phyloP scores from a whole-genome alignment of 2,113 vertebrate genomes.

The Leucosticte australis region DNA sequence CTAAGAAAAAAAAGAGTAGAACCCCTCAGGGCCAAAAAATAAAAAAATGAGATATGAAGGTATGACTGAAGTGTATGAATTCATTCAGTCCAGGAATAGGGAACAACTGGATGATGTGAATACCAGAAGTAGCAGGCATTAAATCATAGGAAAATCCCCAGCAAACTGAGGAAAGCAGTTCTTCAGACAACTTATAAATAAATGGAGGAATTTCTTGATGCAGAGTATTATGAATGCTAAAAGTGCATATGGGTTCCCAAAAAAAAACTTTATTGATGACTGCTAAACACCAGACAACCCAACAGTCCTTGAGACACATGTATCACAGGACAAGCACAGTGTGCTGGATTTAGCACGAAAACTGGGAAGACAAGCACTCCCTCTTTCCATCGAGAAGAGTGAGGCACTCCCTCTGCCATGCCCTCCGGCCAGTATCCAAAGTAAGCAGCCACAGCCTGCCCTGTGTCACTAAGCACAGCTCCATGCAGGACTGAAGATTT shows the following conservation, averaged over 20 bases:
- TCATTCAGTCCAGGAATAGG: not conserved
- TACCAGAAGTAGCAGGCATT: not conserved
- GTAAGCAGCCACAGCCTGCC: not conserved
- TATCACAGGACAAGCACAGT: not conserved
- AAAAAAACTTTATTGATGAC: not conserved
- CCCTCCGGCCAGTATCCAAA: fast-evolving
- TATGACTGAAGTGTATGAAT: not conserved
- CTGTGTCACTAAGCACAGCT: not conserved
- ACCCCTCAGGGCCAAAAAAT: not conserved
- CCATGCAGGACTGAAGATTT: not conserved
- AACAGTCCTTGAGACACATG: not conserved
- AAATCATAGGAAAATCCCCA: not conserved
- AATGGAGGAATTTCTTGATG: not conserved
- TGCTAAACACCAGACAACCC: not conserved
- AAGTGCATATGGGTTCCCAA: not conserved
- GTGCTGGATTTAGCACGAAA: not conserved
- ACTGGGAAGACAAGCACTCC: not conserved
- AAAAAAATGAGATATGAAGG: not conserved
- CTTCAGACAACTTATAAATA: not conserved
- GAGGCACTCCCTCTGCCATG: not conserved
- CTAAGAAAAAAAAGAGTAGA: not conserved
- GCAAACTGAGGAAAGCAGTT: not conserved
- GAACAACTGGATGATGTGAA: not conserved
- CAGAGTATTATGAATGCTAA: not conserved
- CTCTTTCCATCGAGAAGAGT: not conserved